Evolutionary conservation across 2,113 vertebrate genomes (phyloP).

Genomic region (Diadophis punctatus): DNA sequence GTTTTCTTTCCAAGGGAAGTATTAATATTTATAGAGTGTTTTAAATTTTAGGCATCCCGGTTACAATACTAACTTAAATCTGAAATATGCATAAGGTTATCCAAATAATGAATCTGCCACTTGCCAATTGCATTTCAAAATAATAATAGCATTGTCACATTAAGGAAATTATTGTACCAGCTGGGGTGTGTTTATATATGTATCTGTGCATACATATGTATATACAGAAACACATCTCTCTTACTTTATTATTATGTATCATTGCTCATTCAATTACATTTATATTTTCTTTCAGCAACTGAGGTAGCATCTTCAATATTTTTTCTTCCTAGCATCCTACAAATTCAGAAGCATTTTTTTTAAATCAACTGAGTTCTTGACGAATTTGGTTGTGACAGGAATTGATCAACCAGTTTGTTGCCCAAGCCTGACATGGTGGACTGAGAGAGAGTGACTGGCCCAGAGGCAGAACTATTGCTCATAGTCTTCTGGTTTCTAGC

Average conservation of each 20-base stretch:
- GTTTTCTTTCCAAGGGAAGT: background rate
- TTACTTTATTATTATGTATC: slow-evolving; percentile 22
- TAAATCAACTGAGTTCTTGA: background rate
- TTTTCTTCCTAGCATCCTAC: background rate
- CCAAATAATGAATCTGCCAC: background rate
- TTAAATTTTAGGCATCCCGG: background rate
- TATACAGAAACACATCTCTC: background rate
- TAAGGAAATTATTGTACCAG: slow-evolving; percentile 24
- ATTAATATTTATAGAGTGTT: background rate
- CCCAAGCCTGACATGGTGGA: background rate
- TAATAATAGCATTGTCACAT: background rate
- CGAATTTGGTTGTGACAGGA: background rate
- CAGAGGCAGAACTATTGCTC: background rate
- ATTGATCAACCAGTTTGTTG: background rate
- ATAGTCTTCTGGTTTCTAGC: background rate
- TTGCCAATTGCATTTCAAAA: background rate
- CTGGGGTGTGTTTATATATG: background rate
- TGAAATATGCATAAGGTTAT: background rate
- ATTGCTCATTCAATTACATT: background rate
- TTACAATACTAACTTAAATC: background rate
- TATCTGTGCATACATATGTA: background rate
- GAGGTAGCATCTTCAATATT: slow-evolving; percentile 6
- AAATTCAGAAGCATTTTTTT: background rate
- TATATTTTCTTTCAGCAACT: slow-evolving; percentile 30
- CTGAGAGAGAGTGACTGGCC: background rate